These are phyloP conservation scores for Ladona fulva DNA, from an alignment of 1,140 invertebrate species.

Conservation along the genomic window DNA sequence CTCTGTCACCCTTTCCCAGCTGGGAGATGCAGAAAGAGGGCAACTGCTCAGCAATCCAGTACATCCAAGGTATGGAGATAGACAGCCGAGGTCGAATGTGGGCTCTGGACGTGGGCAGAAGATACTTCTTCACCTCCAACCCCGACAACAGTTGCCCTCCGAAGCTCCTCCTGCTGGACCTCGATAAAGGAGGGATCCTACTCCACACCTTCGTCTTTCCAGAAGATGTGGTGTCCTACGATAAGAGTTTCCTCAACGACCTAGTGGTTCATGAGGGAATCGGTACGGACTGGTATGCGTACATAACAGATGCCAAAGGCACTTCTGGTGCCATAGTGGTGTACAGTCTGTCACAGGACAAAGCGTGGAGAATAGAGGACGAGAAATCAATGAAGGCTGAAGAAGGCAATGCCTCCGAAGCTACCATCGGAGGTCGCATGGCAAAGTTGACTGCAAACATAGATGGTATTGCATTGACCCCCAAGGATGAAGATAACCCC, in stretches of 20 bases:
- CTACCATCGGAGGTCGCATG: too few species aligned
- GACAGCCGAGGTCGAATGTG: slow-evolving; percentile 12
- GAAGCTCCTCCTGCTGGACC: neutral
- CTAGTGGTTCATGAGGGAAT: neutral
- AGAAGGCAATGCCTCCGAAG: too few species aligned
- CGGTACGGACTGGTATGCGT: neutral
- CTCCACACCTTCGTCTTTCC: neutral
- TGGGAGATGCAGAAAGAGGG: slow-evolving; percentile 13
- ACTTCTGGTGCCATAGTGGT: neutral
- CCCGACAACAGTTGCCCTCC: slow-evolving; percentile 1
- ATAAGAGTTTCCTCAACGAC: neutral
- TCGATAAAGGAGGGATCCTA: neutral
- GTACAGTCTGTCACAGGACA: neutral
- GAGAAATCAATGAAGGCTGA: too few species aligned
- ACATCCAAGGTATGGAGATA: slow-evolving; percentile 15
- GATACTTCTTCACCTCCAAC: neutral
- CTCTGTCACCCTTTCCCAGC: slow-evolving; percentile 12
- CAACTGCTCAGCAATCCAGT: slow-evolving; percentile 11
- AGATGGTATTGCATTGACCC: too few species aligned
- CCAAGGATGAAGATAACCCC: too few species aligned
- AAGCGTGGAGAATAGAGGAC: neutral
- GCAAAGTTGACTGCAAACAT: too few species aligned
- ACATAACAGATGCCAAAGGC: neutral
- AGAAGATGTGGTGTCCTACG: neutral
- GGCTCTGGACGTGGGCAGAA: slow-evolving; percentile 11